Evolutionary conservation across 2,888 invertebrate species (phyloP).

Genomic region (Synanthedon formicaeformis): DNA sequence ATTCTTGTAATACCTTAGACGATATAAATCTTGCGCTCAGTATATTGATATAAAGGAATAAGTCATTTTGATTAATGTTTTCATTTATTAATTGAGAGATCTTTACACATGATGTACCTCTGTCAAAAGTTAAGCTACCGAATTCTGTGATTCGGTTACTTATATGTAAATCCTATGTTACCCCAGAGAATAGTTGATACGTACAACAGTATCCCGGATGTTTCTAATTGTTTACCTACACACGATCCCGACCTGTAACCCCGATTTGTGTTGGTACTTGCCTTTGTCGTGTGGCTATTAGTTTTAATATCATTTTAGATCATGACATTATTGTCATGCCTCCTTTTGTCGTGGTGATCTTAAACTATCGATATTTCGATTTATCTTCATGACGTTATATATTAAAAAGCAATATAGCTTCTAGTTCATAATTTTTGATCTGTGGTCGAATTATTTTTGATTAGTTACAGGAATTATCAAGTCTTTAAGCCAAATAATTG

Average conservation of each 20-base stretch:
- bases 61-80: too few species aligned
- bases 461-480: too few species aligned
- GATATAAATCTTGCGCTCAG: too few species aligned
- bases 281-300: conserved; percentile 22
- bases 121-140: conserved; percentile 11
- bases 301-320: conserved; percentile 1
- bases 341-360: background rate
- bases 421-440: too few species aligned
- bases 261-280: conserved; percentile 10
- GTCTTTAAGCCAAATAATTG: too few species aligned
- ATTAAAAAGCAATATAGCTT: too few species aligned
- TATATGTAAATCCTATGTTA: conserved; percentile 24
- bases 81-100: too few species aligned
- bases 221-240: conserved; percentile 12
- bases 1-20: too few species aligned
- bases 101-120: too few species aligned
- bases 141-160: conserved; percentile 23
- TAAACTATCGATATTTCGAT: background rate
- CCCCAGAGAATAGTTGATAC: conserved; percentile 11
- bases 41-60: too few species aligned
- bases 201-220: conserved; percentile 13
- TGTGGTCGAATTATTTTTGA: too few species aligned
- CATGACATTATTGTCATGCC: conserved; percentile 1
- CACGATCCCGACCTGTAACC: conserved; percentile 27
- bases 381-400: too few species aligned